Conservation (phyloP, 2,797 vertebrate species). For the Myotis planiceps region DNA sequence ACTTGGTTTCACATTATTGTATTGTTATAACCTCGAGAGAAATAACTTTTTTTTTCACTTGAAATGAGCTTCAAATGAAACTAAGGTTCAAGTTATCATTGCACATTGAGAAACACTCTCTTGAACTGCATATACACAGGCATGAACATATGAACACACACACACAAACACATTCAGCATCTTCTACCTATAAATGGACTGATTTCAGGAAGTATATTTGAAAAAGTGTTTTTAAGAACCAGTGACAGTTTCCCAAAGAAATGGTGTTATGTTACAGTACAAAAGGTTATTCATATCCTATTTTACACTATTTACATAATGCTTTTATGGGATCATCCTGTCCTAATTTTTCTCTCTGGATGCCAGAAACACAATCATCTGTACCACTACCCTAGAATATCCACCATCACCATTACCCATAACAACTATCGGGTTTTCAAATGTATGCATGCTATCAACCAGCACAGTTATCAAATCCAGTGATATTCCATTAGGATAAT, state of each 20-base stretch:
- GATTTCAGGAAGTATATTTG: neutral
- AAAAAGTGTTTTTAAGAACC: neutral
- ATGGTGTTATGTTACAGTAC: neutral
- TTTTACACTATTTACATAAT: neutral
- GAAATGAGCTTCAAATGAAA: conserved; percentile 7
- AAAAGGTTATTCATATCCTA: neutral
- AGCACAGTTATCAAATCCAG: neutral
- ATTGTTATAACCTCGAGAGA: neutral
- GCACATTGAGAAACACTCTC: neutral
- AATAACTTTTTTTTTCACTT: neutral
- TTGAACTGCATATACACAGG: neutral
- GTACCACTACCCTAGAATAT: neutral
- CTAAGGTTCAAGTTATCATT: neutral
- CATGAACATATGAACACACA: neutral
- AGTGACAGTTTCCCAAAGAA: neutral
- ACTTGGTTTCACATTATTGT: neutral
- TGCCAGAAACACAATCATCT: neutral
- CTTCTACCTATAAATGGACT: neutral
- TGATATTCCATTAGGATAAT: neutral
- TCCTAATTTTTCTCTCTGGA: neutral
- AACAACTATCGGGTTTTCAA: neutral
- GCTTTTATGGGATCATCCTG: neutral
- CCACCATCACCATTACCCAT: neutral
- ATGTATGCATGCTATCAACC: neutral
- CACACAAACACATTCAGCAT: neutral